Percentiles rank a stretch among this genome's conserved stretches.
These are phyloP conservation scores for Diplosoma virens DNA, from an alignment of 23 tunicate species.

Conservation along the genomic window DNA sequence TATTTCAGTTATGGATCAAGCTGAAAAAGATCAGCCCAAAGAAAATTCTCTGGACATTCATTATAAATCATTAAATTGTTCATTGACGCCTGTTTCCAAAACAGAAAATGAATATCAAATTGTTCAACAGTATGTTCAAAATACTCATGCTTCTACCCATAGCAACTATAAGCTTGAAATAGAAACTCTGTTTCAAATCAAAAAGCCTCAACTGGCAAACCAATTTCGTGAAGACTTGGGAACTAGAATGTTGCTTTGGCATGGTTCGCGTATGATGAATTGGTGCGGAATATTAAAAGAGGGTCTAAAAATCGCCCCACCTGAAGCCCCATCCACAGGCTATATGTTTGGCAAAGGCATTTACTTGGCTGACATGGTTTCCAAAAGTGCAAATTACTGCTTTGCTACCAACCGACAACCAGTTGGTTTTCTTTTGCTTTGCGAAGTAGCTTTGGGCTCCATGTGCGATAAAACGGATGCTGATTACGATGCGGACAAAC, in stretches of 20 bases:
- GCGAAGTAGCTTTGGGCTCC: conserved; percentile 82
- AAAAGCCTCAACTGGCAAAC: conserved; percentile 24
- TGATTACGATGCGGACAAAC: conserved; percentile 54
- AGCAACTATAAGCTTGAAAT: conserved; percentile 40
- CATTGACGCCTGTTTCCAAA: conserved; percentile 27
- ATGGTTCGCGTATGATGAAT: conserved; percentile 75
- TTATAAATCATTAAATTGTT: conserved; percentile 59
- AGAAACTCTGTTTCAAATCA: conserved; percentile 41
- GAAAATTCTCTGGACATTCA: conserved; percentile 34
- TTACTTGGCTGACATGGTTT: conserved; percentile 81
- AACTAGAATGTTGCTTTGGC: conserved; percentile 70
- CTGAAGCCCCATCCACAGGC: conserved; percentile 77
- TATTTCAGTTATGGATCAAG: conserved; percentile 46
- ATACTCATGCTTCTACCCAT: conserved; percentile 78
- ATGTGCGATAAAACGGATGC: conserved; percentile 43
- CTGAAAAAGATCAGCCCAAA: conserved; percentile 22
- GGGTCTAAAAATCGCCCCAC: conserved; percentile 76
- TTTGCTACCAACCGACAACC: conserved; percentile 53
- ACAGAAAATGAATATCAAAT: conserved; percentile 31
- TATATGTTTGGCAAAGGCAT: conserved; percentile 90
- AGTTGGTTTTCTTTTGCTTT: conserved; percentile 58
- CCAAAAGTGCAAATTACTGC: conserved; percentile 88
- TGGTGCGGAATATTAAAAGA: conserved; percentile 77
- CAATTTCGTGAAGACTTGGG: conserved; percentile 40
- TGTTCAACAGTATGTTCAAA: conserved; percentile 30